Conservation (phyloP, 2,888 invertebrate species). For the Daptonema setosum region DNA sequence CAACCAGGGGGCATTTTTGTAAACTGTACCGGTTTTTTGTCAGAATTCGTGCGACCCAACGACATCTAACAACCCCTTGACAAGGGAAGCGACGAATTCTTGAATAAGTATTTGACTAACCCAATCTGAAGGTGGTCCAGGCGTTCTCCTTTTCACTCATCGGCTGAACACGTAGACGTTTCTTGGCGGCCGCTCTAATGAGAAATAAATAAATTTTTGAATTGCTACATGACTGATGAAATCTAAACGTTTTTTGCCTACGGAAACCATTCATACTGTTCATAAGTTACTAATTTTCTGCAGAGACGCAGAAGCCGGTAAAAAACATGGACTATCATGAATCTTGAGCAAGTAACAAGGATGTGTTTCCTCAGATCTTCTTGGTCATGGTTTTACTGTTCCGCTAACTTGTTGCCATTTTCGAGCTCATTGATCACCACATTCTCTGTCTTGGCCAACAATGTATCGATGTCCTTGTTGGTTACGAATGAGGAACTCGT, state of each 20-base stretch:
- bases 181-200: constrained; percentile 54
- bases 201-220: neutral
- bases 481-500: constrained; percentile 79
- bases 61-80: too few relatives aligned
- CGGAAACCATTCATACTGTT: neutral
- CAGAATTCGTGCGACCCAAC: too few relatives aligned
- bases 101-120: too few relatives aligned
- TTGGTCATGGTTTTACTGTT: too few relatives aligned
- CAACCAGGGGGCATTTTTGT: too few relatives aligned
- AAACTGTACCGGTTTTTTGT: too few relatives aligned
- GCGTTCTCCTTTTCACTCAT: constrained; percentile 84
- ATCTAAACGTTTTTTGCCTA: neutral
- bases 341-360: too few relatives aligned
- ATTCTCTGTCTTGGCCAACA: constrained; percentile 75
- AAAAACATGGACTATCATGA: too few relatives aligned
- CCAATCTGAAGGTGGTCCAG: constrained; percentile 65
- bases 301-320: too few relatives aligned
- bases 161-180: constrained; percentile 81
- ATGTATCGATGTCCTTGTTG: constrained; percentile 82
- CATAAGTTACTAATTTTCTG: too few relatives aligned
- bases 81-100: too few relatives aligned
- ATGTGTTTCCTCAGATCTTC: too few relatives aligned
- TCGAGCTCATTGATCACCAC: constrained; percentile 38
- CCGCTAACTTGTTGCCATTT: constrained; percentile 51
- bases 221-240: neutral